These are phyloP conservation scores for Illadopsis cleaveri DNA, from an alignment of 2,113 vertebrate species.

Conservation along the genomic window DNA sequence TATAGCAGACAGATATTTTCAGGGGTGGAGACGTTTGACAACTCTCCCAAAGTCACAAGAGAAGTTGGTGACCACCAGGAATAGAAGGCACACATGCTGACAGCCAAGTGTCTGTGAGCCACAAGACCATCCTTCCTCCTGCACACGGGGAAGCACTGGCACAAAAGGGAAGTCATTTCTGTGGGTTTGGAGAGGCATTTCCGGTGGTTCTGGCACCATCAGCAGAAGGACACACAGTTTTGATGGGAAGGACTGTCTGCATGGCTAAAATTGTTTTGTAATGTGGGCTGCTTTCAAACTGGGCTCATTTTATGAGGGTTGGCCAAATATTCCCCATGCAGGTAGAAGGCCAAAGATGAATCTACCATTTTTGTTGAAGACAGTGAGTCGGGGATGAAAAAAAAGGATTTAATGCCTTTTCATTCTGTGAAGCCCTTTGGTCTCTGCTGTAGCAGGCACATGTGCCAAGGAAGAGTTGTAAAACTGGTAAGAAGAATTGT, in stretches of 20 bases:
- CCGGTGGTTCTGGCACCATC: background rate
- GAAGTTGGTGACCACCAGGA: constrained; percentile 21
- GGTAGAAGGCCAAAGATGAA: background rate
- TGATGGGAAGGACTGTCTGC: background rate
- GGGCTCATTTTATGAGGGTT: background rate
- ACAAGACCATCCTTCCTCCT: constrained; percentile 28
- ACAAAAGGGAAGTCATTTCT: background rate
- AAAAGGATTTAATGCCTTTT: background rate
- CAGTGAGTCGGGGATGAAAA: background rate
- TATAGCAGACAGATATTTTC: background rate
- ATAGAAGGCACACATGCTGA: constrained; percentile 28
- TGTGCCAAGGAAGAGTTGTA: background rate
- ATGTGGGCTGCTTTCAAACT: background rate
- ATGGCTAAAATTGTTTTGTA: background rate
- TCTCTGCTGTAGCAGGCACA: background rate
- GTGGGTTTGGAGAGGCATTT: constrained; percentile 2
- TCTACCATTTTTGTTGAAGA: background rate
- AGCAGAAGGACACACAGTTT: background rate
- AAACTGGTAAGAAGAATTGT: background rate
- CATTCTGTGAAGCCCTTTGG: background rate
- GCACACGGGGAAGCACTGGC: background rate
- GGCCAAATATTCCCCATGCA: background rate
- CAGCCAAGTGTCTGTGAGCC: background rate
- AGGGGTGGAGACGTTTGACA: background rate
- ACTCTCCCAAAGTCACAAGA: background rate